Conservation (phyloP, 2,113 vertebrate genomes). For the Ciconia maguari region DNA sequence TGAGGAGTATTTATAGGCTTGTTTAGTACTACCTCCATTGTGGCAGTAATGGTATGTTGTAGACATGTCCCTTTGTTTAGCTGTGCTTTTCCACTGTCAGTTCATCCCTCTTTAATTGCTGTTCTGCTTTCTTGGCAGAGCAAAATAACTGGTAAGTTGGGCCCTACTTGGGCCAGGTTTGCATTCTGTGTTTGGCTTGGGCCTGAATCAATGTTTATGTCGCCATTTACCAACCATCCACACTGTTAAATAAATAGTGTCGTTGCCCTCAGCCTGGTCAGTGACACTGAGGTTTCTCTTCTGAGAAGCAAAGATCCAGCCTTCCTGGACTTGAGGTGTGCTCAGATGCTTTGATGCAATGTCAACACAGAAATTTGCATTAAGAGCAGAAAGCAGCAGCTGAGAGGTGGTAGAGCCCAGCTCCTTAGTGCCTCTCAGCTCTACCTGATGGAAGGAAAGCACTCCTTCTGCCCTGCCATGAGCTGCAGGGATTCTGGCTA, state of each 20-base stretch:
- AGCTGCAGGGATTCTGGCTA: fast-evolving
- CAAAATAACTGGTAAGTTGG: background rate
- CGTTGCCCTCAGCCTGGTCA: constrained; percentile 2
- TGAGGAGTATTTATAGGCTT: background rate
- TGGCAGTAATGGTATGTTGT: background rate
- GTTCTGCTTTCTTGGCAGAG: background rate
- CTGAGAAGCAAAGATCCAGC: background rate
- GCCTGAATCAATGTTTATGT: constrained; percentile 15
- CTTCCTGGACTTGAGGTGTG: background rate
- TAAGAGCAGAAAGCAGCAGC: background rate
- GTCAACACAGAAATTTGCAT: background rate
- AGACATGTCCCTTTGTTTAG: background rate
- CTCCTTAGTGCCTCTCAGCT: background rate
- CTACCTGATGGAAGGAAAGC: background rate
- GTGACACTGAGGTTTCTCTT: constrained; percentile 30
- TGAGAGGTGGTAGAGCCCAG: background rate
- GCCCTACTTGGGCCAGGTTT: background rate
- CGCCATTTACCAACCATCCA: background rate
- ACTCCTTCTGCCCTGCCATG: background rate
- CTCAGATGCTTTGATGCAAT: background rate
- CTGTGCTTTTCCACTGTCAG: background rate
- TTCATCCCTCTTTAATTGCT: background rate
- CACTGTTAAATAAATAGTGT: constrained; percentile 36
- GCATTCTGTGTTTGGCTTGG: constrained; percentile 34
- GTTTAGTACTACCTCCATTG: background rate